These are phyloP conservation scores for Noctua fimbriata DNA, from an alignment of 2,888 invertebrate species.

Conservation along the genomic window DNA sequence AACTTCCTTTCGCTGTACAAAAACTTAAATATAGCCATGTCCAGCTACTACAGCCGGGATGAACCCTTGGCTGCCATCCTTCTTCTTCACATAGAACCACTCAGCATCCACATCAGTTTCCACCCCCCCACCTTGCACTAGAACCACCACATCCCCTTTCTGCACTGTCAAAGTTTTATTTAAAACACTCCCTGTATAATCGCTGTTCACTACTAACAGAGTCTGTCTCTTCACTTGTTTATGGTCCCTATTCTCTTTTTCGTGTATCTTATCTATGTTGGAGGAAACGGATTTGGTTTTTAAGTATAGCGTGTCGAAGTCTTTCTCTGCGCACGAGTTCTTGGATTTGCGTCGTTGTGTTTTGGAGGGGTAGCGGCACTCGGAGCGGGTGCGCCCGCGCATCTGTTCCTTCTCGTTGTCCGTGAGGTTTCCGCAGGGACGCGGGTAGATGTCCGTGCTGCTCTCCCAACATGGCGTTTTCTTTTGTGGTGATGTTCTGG, in stretches of 20 bases:
- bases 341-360: conserved; percentile 79
- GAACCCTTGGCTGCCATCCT: conserved; percentile 93
- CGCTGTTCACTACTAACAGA: conserved; percentile 92
- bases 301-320: conserved; percentile 93
- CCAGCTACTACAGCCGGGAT: conserved; percentile 95
- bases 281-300: conserved; percentile 86
- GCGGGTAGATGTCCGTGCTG: conserved; percentile 95
- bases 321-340: conserved; percentile 92
- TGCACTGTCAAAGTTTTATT: conserved; percentile 91
- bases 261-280: conserved; percentile 77
- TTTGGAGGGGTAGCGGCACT: conserved; percentile 90
- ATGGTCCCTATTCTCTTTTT: conserved; percentile 71
- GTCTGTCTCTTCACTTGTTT: conserved; percentile 91
- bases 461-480: conserved; percentile 95
- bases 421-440: conserved; percentile 95
- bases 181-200: conserved; percentile 90
- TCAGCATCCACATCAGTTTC: conserved; percentile 91
- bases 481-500: conserved; percentile 88
- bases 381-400: conserved; percentile 92
- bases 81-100: conserved; percentile 94
- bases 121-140: conserved; percentile 87
- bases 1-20: not conserved
- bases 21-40: conserved; percentile 92
- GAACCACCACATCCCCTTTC: conserved; percentile 94
- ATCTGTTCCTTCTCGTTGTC: conserved; percentile 94